Evolutionary conservation across 2,797 vertebrate species (phyloP).

Genomic region (Cynodonichthys magdalenae): DNA sequence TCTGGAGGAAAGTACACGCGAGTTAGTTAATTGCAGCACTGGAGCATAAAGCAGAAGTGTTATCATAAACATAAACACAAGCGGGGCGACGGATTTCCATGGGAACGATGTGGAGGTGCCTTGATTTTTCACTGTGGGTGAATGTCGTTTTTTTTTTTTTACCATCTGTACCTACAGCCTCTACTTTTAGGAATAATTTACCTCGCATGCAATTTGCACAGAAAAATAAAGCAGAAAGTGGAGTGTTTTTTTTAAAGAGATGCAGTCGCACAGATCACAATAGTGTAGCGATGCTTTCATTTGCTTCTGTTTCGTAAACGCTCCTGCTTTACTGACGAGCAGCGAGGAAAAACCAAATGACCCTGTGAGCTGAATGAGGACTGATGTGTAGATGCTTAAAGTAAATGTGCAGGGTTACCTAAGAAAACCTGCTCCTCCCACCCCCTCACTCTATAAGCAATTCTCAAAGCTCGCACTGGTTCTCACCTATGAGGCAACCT

Average conservation of each 20-base stretch:
- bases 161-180: slow-evolving; percentile 24
- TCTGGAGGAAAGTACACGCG: slow-evolving; percentile 24
- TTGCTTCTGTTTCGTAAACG: slow-evolving; percentile 13
- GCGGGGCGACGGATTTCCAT: slow-evolving; percentile 23
- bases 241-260: slow-evolving; percentile 27
- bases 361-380: slow-evolving; percentile 15
- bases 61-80: slow-evolving; percentile 41
- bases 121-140: slow-evolving; percentile 33
- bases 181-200: slow-evolving; percentile 21
- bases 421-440: slow-evolving; percentile 31
- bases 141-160: slow-evolving; percentile 29
- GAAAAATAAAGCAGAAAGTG: slow-evolving; percentile 16
- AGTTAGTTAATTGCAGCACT: slow-evolving; percentile 48
- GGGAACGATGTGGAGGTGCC: slow-evolving; percentile 18
- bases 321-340: not conserved
- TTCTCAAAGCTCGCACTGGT: slow-evolving; percentile 30
- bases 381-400: slow-evolving; percentile 25
- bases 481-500: slow-evolving; percentile 58
- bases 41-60: slow-evolving; percentile 26
- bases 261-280: slow-evolving; percentile 10
- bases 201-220: slow-evolving; percentile 28
- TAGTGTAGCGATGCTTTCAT: slow-evolving; percentile 18
- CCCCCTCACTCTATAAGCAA: slow-evolving; percentile 25
- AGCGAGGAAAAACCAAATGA: slow-evolving; percentile 28
- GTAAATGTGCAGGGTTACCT: slow-evolving; percentile 26